Evolutionary conservation across 2,888 invertebrate species (phyloP).

Genomic region (Archips xylosteana): DNA sequence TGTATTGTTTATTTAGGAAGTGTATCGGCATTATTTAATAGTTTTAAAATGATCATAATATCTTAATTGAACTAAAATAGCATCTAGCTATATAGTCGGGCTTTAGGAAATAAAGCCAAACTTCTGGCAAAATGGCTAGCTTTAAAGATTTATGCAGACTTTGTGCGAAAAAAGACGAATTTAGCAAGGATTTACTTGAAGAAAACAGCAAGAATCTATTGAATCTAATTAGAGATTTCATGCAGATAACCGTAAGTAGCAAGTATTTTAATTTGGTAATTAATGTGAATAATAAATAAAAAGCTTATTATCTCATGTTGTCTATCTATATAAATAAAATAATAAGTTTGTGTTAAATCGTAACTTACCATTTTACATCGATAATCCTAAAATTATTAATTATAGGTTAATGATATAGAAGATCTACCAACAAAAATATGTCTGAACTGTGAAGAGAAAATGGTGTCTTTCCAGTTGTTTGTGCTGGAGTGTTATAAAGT

Average conservation of each 20-base stretch:
- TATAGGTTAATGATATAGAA: constrained; percentile 72
- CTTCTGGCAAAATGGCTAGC: constrained; percentile 29
- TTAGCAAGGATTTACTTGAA: constrained; percentile 74
- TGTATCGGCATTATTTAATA: background rate
- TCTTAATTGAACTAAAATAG: background rate
- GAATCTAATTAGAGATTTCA: constrained; percentile 72
- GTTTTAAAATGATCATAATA: background rate
- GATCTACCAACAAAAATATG: constrained; percentile 75
- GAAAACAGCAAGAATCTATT: constrained; percentile 69
- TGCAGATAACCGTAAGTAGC: constrained; percentile 71
- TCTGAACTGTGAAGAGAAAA: constrained; percentile 77
- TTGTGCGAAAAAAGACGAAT: constrained; percentile 73
- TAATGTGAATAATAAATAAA: background rate
- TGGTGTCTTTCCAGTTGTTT: constrained; percentile 78
- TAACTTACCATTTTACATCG: background rate
- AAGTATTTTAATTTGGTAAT: background rate
- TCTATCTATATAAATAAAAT: background rate
- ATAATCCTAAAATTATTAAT: constrained; percentile 33
- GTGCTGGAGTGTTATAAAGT: constrained; percentile 75
- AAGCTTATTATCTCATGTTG: constrained; percentile 5
- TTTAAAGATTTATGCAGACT: constrained; percentile 74
- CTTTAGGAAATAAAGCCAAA: background rate
- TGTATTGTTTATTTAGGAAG: constrained; percentile 14
- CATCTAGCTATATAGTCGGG: background rate
- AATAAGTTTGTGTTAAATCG: background rate